These are phyloP conservation scores for Emydura subglobosa DNA, from an alignment of 2,113 vertebrate genomes.

Conservation along the genomic window DNA sequence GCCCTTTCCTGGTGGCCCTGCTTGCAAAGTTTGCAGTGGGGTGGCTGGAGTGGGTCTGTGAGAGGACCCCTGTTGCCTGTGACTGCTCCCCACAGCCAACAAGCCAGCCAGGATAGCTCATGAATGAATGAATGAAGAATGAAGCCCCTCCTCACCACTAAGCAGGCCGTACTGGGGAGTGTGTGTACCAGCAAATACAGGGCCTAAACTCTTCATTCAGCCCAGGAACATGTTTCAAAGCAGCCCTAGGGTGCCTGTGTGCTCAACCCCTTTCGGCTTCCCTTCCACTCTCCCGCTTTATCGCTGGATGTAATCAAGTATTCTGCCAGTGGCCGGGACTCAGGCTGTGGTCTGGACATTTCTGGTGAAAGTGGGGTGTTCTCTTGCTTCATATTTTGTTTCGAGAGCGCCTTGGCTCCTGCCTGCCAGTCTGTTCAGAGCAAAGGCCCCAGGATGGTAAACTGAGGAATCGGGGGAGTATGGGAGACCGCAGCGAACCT, in stretches of 20 bases:
- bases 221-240: constrained; percentile 44
- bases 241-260: constrained; percentile 25
- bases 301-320: not conserved
- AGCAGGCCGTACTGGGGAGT: constrained; percentile 19
- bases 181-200: constrained; percentile 44
- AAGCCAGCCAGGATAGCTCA: constrained; percentile 23
- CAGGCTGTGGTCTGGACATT: constrained; percentile 31
- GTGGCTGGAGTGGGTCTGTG: not conserved
- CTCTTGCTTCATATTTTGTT: constrained; percentile 27
- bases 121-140: not conserved
- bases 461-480: not conserved
- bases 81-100: not conserved
- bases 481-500: not conserved
- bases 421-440: not conserved
- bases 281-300: constrained; percentile 16
- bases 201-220: constrained; percentile 49
- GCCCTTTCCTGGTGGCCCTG: not conserved
- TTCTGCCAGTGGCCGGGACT: not conserved
- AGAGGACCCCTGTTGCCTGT: constrained; percentile 1
- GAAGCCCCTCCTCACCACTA: constrained; percentile 28
- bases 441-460: not conserved
- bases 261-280: constrained; percentile 34
- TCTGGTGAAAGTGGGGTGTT: constrained; percentile 56
- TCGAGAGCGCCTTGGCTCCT: not conserved
- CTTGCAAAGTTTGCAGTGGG: rapidly evolving